These are phyloP conservation scores for Lasioglossum malachurum DNA, from an alignment of 2,888 invertebrate species.

Conservation along the genomic window DNA sequence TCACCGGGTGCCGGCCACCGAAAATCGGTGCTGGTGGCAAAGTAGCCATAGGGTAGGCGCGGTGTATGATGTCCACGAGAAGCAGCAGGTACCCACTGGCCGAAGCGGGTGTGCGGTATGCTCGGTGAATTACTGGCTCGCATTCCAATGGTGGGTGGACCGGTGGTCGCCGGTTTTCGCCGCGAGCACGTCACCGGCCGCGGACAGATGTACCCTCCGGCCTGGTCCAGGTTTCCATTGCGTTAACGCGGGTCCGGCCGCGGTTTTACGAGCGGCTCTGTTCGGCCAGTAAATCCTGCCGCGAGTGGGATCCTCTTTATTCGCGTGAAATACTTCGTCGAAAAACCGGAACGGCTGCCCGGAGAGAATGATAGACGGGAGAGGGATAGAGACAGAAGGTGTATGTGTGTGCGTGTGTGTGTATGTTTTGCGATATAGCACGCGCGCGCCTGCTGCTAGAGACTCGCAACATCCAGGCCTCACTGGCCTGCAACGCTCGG, in stretches of 20 bases:
- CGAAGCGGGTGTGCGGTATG: slow-evolving; percentile 7
- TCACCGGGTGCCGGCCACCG: not conserved
- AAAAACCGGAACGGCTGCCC: not conserved
- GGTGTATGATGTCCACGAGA: slow-evolving; percentile 10
- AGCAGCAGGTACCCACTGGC: slow-evolving; percentile 45
- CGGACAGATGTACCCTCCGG: slow-evolving; percentile 46
- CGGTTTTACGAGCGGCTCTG: slow-evolving; percentile 48
- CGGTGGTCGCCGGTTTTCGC: slow-evolving; percentile 41
- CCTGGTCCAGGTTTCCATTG: slow-evolving; percentile 22
- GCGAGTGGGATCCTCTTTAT: slow-evolving; percentile 35
- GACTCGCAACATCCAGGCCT: not conserved
- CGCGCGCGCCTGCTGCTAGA: not conserved
- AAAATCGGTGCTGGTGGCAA: slow-evolving; percentile 1
- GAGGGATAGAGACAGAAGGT: not conserved
- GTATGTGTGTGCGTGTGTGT: too few species aligned
- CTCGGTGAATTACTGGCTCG: slow-evolving; percentile 78
- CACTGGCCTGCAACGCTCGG: not conserved
- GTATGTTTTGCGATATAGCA: not conserved
- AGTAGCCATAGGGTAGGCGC: slow-evolving; percentile 2
- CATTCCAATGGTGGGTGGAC: slow-evolving; percentile 70
- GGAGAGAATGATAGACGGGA: slow-evolving; percentile 1
- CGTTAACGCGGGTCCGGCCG: slow-evolving; percentile 41
- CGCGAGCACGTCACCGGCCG: slow-evolving; percentile 54
- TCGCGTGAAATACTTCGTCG: slow-evolving; percentile 16
- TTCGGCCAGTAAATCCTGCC: slow-evolving; percentile 48